Evolutionary conservation across 2,113 vertebrate species (phyloP).

Genomic region (Perca flavescens): DNA sequence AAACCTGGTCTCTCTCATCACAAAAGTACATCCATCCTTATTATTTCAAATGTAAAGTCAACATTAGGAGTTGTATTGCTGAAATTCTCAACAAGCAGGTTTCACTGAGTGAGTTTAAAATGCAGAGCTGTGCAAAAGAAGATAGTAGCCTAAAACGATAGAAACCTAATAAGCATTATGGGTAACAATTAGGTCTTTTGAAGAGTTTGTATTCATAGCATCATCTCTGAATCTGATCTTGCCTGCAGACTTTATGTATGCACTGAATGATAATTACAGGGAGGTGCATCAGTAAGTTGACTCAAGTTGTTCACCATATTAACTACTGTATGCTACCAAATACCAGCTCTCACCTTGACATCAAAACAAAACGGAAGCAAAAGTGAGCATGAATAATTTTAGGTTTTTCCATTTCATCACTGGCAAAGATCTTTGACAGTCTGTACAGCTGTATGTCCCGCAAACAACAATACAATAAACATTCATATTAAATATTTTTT

Average conservation of each 20-base stretch:
- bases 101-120: neutral
- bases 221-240: neutral
- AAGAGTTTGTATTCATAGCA: conserved; percentile 14
- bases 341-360: too few species aligned
- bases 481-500: neutral
- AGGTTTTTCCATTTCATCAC: conserved; percentile 5
- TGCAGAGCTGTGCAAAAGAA: neutral
- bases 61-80: neutral
- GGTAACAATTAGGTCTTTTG: neutral
- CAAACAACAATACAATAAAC: neutral
- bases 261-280: conserved; percentile 17
- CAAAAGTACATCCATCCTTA: neutral
- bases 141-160: neutral
- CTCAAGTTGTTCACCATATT: neutral
- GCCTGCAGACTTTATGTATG: conserved; percentile 17
- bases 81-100: neutral
- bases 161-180: neutral
- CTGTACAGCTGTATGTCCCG: fast-evolving
- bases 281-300: conserved; percentile 1
- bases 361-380: conserved; percentile 12
- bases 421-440: neutral
- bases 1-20: neutral
- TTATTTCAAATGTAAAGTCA: neutral
- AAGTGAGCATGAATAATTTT: neutral
- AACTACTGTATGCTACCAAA: neutral